Percentiles rank a stretch among this genome's conserved stretches.
phyloP scores from a whole-genome alignment of 2,888 invertebrate genomes.

The Pyrgus malvae region DNA sequence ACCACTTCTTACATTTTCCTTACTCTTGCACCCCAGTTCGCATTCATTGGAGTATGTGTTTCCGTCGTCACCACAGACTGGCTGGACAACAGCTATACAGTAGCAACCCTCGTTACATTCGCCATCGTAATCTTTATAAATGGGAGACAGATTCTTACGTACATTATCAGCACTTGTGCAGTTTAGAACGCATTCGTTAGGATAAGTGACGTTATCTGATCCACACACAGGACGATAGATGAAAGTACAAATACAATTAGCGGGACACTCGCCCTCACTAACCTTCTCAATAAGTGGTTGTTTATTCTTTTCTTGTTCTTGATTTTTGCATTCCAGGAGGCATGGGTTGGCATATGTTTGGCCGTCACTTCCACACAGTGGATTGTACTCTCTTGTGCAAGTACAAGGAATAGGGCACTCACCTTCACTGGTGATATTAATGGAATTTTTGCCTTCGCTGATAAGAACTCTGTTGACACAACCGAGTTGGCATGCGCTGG shows the following conservation, averaged over 20 bases:
- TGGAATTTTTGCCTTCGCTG: no score
- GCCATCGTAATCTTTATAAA: slow-evolving; percentile 16
- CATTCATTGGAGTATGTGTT: slow-evolving; percentile 35
- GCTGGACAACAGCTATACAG: slow-evolving; percentile 35
- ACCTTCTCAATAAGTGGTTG: slow-evolving; percentile 2
- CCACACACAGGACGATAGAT: slow-evolving; percentile 34
- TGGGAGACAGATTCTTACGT: slow-evolving; percentile 12
- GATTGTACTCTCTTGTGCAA: slow-evolving; percentile 24
- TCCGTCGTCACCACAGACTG: slow-evolving; percentile 36
- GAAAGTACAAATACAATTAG: background rate
- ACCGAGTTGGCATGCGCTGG: slow-evolving; percentile 34
- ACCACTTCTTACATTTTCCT: slow-evolving; percentile 17
- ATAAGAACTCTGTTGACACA: slow-evolving; percentile 31
- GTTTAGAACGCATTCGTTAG: slow-evolving; percentile 33
- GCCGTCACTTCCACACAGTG: slow-evolving; percentile 35
- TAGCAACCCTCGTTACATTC: slow-evolving; percentile 31
- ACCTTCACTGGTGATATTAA: slow-evolving; percentile 3
- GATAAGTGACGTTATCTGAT: slow-evolving; percentile 33
- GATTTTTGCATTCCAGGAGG: slow-evolving; percentile 33
- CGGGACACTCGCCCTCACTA: slow-evolving; percentile 11
- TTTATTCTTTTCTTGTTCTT: slow-evolving; percentile 4
- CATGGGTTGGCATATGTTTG: slow-evolving; percentile 39
- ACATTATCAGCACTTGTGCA: slow-evolving; percentile 4
- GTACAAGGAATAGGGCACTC: slow-evolving; percentile 29
- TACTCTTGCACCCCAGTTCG: slow-evolving; percentile 36